Conservation (phyloP, 2,888 invertebrate species). For the Polydrusus tereticollis region DNA sequence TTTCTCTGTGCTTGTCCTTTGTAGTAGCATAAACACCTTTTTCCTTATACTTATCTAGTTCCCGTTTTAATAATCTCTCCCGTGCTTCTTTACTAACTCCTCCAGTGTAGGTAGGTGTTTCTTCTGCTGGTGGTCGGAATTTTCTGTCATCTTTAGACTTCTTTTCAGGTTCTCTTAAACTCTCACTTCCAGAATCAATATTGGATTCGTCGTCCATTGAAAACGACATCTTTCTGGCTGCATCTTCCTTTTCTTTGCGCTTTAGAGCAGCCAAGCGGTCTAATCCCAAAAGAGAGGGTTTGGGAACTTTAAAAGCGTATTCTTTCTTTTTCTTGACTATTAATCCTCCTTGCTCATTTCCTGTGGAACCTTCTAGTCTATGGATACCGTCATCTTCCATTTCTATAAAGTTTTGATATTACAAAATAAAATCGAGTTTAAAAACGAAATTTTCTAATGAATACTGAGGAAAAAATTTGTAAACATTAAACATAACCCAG, state of each 20-base stretch:
- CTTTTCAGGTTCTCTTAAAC: slow-evolving; percentile 44
- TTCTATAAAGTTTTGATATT: not conserved
- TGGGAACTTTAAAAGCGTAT: slow-evolving; percentile 81
- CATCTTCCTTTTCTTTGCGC: slow-evolving; percentile 73
- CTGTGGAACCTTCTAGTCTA: slow-evolving; percentile 77
- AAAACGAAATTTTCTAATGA: not conserved
- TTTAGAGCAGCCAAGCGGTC: slow-evolving; percentile 88
- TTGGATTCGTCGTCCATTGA: slow-evolving; percentile 61
- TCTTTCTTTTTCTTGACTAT: slow-evolving; percentile 74
- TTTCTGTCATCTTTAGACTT: slow-evolving; percentile 68
- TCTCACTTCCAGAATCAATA: slow-evolving; percentile 62
- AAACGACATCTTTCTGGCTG: slow-evolving; percentile 77
- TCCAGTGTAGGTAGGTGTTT: slow-evolving; percentile 95
- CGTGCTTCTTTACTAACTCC: slow-evolving; percentile 87
- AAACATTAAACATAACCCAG: slow-evolving; percentile 2
- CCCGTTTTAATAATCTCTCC: slow-evolving; percentile 78
- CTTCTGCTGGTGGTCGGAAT: slow-evolving; percentile 84
- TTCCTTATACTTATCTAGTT: slow-evolving; percentile 71
- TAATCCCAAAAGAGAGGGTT: slow-evolving; percentile 83
- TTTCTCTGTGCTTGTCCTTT: slow-evolving; percentile 64
- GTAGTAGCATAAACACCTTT: slow-evolving; percentile 81
- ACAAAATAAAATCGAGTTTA: not conserved
- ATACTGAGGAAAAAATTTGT: not conserved
- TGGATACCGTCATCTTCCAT: slow-evolving; percentile 72
- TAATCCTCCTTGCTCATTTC: slow-evolving; percentile 76